Evolutionary conservation across 2,113 vertebrate genomes (phyloP).

Genomic region (Calcarius ornatus): DNA sequence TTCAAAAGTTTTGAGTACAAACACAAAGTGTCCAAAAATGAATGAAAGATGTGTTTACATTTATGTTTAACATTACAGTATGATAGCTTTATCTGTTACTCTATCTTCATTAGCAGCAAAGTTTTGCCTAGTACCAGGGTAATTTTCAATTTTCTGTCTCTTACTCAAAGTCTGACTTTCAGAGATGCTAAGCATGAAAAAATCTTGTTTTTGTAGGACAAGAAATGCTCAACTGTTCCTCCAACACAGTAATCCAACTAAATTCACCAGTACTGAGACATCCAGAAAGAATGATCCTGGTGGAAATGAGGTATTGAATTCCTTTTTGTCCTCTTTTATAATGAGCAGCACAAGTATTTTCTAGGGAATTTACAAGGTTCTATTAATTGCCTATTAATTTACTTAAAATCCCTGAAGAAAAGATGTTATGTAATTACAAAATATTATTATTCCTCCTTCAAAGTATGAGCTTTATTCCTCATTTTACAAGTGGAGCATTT

Average conservation of each 20-base stretch:
- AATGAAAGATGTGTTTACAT: not conserved
- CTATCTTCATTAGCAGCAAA: not conserved
- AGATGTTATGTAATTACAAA: not conserved
- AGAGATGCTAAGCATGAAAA: not conserved
- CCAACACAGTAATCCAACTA: not conserved
- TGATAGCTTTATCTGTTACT: not conserved
- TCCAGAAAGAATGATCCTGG: not conserved
- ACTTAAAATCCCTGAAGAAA: not conserved
- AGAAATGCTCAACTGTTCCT: not conserved
- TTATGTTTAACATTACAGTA: not conserved
- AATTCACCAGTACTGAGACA: not conserved
- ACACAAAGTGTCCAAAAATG: not conserved
- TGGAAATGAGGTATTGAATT: not conserved
- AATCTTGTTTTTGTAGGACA: not conserved
- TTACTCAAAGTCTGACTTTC: not conserved
- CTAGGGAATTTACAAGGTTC: not conserved
- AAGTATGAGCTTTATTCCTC: not conserved
- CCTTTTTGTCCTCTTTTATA: not conserved
- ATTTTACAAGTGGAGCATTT: not conserved
- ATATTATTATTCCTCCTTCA: not conserved
- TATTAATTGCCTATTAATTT: conserved; percentile 36
- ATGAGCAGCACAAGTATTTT: not conserved
- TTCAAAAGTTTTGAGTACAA: not conserved
- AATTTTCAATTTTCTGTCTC: not conserved
- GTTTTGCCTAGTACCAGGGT: not conserved